Evolutionary conservation across 2,797 vertebrate genomes (phyloP), one percentile per base, ranked within the genome.

Genomic region (Heteromormyrus szaboi): DNA sequence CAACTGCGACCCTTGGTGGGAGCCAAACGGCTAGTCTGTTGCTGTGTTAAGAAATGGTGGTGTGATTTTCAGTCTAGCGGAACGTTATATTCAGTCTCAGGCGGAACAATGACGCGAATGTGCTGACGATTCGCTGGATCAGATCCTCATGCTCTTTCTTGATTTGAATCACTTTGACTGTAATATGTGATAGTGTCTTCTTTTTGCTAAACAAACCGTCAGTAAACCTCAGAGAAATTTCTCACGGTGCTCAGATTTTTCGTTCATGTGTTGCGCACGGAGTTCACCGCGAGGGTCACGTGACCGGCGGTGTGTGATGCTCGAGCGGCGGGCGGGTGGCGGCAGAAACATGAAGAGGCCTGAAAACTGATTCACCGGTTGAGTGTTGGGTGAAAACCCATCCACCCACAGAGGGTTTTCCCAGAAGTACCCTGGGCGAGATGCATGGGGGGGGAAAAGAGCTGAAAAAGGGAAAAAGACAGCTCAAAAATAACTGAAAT

Each of bases 351-450:
- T 22, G 17, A 37, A 87, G n/a, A n/a, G 33, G 53, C 8, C 56
- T 37, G 22, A 72, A 11, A 8, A 3, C 11, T 76, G 65, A 50
- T 76, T 89, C 56, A 86, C 41, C 56, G 9, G 46, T 37, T 68
- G 22, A 72, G 11, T 1, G 46, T 19, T 89, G 41, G 48, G 62
- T 76, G 88, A 89, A 86, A 53, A 65, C 88, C n/a, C 54, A 65
- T 62, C 22, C 79, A 17, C 56, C 14, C 22, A 25, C 41, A 14
- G 22, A 50, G 88, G 79, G 81, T 44, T 68, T 89, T 89, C 88
- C 83, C 88, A 68, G 83, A 89, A 89, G 9, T 11, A 51, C 25
- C 11, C 56, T 46, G 53, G 62, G 88, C 0, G 41, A 68, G 29
- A 46, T 33, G 59, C 1, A 68, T 83, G 8, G 56, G 4, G 4